Evolutionary conservation across 2,113 vertebrate genomes (phyloP), one percentile per base, ranked within the genome.

Genomic region (Promerops cafer): DNA sequence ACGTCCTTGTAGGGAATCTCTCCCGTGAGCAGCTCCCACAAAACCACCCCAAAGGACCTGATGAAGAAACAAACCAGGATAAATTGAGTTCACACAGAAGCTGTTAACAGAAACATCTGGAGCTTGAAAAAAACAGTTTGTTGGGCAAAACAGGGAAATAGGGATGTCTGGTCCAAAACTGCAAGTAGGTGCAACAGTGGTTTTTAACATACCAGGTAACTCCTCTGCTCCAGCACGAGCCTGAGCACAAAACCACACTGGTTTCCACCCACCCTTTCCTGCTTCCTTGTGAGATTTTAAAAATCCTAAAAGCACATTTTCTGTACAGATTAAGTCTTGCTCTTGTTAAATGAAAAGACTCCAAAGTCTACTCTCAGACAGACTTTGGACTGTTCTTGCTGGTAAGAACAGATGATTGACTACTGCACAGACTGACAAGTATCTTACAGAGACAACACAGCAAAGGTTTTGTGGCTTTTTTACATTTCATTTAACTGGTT

Each of bases 1-100:
- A 99, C 99, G 0, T 99, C 99, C 96, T 99, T 99, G 96, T 99
- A 99, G 18, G 99, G 99, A 93, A 99, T 99, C 97, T 99, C 99
- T 87, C 99, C 99, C 0, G 99, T 99, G 49, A 99, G 98, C 83
- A 99, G 97, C 93, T 99, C 99, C 99, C 99, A 99, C 83, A 99
- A 97, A 84, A 99, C 99, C 28, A 99, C 99, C 12, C 99, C 99
- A 89, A 99, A 99, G 0, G 99, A 99, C 99, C 99, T 99, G 77
- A 16, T 3, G 31, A 8, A 87, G 66, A 68, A 72, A 83, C 19
- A 90, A 17, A 71, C 8, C 56, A 75, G 31, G 52, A 78, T 18
- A 79, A 84, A 86, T 30, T 1, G 2, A 72, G 66, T 72, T 61
- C 63, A 56, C 18, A 37, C 22, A 63, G n/a, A 54, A 53, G 30